Percentiles rank a stretch among this genome's conserved stretches.
phyloP scores from a whole-genome alignment of 53 echinoderm and acorn worm species.

The Crossaster papposus region DNA sequence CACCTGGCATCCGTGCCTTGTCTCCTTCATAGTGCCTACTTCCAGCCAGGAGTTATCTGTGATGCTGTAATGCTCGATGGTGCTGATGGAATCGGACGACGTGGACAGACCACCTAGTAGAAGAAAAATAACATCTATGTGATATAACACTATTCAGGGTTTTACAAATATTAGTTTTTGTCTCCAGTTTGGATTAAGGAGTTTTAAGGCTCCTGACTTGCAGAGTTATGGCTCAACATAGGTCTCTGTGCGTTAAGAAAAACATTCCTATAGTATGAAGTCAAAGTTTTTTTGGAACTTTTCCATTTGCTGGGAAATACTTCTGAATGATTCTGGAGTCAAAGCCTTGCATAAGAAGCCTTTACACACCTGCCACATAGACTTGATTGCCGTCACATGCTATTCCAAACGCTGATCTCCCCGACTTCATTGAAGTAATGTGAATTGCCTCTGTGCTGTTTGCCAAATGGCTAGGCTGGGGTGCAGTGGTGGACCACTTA shows the following conservation, averaged over 20 bases:
- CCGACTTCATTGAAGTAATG: conserved; percentile 37
- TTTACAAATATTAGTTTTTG: no score
- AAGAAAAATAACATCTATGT: not conserved
- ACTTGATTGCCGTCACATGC: conserved; percentile 44
- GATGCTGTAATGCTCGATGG: conserved; percentile 48
- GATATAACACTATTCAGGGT: no score
- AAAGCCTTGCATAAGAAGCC: not conserved
- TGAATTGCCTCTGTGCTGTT: not conserved
- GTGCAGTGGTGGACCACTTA: not conserved
- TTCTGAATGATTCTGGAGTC: no score
- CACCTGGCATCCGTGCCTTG: conserved; percentile 52
- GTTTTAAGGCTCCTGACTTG: no score
- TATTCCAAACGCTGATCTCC: conserved; percentile 61
- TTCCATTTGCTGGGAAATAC: no score
- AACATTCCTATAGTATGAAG: no score
- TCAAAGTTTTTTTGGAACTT: no score
- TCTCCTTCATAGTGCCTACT: conserved; percentile 28
- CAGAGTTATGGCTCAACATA: no score
- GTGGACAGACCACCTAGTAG: conserved; percentile 29
- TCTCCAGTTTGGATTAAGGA: no score
- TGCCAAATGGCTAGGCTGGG: not conserved
- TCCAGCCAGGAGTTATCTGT: conserved; percentile 34
- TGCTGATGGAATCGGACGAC: conserved; percentile 16
- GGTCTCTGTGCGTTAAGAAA: no score
- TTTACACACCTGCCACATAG: conserved; percentile 63